Evolutionary conservation across 2,113 vertebrate genomes (phyloP), one percentile per base, ranked within the genome.

Genomic region (Prunella fulvescens): DNA sequence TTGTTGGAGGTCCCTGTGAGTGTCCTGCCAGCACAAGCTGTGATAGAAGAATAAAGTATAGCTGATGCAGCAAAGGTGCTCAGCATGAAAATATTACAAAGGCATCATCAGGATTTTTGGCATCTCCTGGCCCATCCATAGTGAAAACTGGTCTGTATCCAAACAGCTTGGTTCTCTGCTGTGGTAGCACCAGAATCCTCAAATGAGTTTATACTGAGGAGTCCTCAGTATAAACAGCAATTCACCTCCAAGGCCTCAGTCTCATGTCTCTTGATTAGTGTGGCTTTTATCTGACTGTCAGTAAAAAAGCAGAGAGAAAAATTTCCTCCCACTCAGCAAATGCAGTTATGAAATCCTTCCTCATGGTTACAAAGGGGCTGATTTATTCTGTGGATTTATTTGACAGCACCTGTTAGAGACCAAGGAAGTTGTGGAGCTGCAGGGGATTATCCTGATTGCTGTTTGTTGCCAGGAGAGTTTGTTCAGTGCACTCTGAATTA

Each of bases 321-420:
- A 78, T 18, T 57, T 91, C 95, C 92, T 96, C 96, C 96, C 92
- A 94, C 96, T 94, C 93, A 92, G 81, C 83, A 92, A 87, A 91
- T 40, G 70, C 61, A 61, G 88, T 89, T 79, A 91, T 79, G 82
- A 96, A 95, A 96, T 74, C 93, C 60, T 95, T 93, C 83, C 92
- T 77, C 14, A 11, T 65, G 61, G 61, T 84, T 93, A 92, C 90
- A 96, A 78, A 76, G 93, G 65, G 66, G 42, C 86, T 95, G 93
- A 93, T 92, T 92, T 78, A 48, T 94, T 60, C 94, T 19, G 22
- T 60, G 12, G 58, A 48, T 95, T 94, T 95, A 92, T 96, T 89
- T 96, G 88, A 96, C 92, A 94, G 93, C 85, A 88, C 79, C 95
- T 94, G 94, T 86, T 93, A 60, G 90, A 92, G 76, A 92, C 76